Evolutionary conservation across 1,140 invertebrate species (phyloP).

Genomic region (Paracyclopina nana): DNA sequence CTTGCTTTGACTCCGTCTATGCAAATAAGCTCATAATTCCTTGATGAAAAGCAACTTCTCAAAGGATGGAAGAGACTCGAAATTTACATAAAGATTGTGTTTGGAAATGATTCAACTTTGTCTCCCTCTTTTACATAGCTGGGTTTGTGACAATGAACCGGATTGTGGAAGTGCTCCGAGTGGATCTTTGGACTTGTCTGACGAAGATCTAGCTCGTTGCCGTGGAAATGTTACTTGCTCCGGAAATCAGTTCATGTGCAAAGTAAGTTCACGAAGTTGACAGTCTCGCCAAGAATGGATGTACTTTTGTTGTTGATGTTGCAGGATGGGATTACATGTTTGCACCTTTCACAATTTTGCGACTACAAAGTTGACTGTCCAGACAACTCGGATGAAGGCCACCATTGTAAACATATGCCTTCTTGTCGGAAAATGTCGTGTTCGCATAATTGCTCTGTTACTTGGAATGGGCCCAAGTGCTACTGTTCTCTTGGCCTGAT

Average conservation of each 20-base stretch:
- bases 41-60: neutral
- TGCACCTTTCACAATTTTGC: constrained; percentile 15
- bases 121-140: constrained; percentile 36
- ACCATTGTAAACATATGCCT: neutral
- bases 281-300: neutral
- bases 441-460: constrained; percentile 40
- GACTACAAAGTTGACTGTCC: constrained; percentile 18
- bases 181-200: constrained; percentile 46
- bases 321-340: constrained; percentile 13
- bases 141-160: constrained; percentile 83
- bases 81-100: neutral
- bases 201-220: constrained; percentile 43
- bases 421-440: constrained; percentile 38
- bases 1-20: too few species aligned
- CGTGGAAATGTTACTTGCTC: neutral
- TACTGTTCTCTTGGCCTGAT: constrained; percentile 49
- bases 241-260: neutral
- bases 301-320: constrained; percentile 8
- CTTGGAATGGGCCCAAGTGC: constrained; percentile 44
- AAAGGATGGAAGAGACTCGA: neutral
- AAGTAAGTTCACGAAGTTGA: constrained; percentile 23
- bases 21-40: neutral
- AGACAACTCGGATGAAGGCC: constrained; percentile 30
- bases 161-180: constrained; percentile 47
- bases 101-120: neutral